A percentile compares a stretch with the other conserved stretches of the same genome.
These are phyloP conservation scores for Acanthornis magna DNA, from an alignment of 2,797 vertebrate species.

Conservation along the genomic window DNA sequence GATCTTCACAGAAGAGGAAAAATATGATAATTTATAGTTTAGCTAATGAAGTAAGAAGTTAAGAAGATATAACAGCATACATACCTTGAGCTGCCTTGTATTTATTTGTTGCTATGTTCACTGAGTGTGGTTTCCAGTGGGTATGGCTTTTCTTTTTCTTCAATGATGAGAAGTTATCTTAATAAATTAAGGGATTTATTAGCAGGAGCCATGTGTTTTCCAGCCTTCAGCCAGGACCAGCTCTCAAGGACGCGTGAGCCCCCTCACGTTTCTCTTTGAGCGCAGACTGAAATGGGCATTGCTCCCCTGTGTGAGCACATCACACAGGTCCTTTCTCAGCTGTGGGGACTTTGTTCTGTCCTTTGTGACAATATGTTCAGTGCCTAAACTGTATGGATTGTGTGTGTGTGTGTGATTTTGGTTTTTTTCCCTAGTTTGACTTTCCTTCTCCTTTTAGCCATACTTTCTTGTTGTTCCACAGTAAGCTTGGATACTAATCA, in stretches of 20 bases:
- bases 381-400: neutral
- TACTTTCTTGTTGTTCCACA: neutral
- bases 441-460: neutral
- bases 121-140: neutral
- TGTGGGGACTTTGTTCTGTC: neutral
- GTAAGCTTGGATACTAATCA: neutral
- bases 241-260: fast-evolving
- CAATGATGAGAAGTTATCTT: neutral
- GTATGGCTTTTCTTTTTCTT: neutral
- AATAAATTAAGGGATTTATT: neutral
- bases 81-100: neutral
- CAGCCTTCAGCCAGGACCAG: neutral
- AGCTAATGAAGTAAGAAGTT: neutral
- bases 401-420: too few species aligned
- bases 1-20: neutral
- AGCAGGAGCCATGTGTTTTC: neutral
- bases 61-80: neutral
- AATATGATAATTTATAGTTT: neutral
- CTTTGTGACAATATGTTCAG: neutral
- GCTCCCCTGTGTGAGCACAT: fast-evolving
- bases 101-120: neutral
- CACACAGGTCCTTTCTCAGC: neutral
- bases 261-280: neutral
- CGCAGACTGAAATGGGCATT: neutral
- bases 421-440: neutral